Evolutionary conservation across 2,113 vertebrate species (phyloP).

Genomic region (Grus americana): DNA sequence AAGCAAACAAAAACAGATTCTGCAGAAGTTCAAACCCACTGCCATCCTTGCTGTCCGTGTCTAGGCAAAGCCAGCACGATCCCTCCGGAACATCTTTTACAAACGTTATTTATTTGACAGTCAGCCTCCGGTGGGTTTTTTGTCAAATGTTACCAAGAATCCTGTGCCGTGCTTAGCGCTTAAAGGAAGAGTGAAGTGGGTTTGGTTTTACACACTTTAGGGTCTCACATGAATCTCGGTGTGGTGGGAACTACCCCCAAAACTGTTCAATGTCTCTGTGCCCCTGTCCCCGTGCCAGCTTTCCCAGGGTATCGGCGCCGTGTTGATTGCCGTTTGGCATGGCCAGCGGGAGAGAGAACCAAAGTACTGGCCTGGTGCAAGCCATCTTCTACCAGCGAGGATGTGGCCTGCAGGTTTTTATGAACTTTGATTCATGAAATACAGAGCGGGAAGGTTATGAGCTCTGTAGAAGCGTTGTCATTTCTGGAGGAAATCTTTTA

Average conservation of each 20-base stretch:
- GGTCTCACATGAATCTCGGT: background rate
- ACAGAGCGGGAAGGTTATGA: background rate
- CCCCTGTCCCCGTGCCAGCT: background rate
- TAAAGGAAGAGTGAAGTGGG: background rate
- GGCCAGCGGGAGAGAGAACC: background rate
- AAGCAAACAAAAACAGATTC: slow-evolving; percentile 37
- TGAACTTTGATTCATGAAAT: background rate
- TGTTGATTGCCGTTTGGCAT: background rate
- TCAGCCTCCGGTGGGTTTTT: background rate
- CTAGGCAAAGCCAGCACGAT: background rate
- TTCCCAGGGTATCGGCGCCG: background rate
- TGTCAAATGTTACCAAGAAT: background rate
- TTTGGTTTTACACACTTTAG: background rate
- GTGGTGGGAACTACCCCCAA: background rate
- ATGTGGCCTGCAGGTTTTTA: background rate
- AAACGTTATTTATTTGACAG: slow-evolving; percentile 1
- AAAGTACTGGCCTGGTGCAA: background rate
- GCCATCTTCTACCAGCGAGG: background rate
- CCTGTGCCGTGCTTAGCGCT: background rate
- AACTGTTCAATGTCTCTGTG: background rate
- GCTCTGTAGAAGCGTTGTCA: background rate
- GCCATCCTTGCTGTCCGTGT: background rate
- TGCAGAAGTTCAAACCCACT: background rate
- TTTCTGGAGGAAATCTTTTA: background rate
- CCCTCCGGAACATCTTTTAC: background rate